Base-by-base conservation (phyloP, 2,888 invertebrate genomes). In the Acronicta leporina region DNA sequence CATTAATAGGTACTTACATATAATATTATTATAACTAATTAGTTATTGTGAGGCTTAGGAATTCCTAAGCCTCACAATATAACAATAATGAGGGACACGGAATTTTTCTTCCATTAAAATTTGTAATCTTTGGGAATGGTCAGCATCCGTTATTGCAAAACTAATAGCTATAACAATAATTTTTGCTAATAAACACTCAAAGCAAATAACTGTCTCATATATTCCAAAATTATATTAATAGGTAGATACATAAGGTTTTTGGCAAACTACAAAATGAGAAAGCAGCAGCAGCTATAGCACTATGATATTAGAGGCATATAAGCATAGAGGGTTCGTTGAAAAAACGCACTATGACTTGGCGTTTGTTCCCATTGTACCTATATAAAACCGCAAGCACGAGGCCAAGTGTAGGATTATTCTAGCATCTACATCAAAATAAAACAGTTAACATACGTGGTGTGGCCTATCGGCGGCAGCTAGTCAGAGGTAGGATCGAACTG, bases 401-500 rank as follows among this genome's bases (percentile, higher is more conserved):
- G 38, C n/a, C 38, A n/a, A 35, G 9, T 27, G 25, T 38, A 27
- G 1, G 16, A 47, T 7, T 35, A 15, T 20, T 35, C 11, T 9
- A 51, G 45, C 38, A 56, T 16, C 35, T 41, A 35, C 15, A 13
- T 20, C 8, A 25, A 38, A 11, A 46, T 10, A 49, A 9, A 50
- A 35, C 14, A 6, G 27, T 27, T 82, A 20, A 95, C 96, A 89
- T 93, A 96, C 95, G 96, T 95, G 92, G 96, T 96, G 95, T 93
- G 94, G 94, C 94, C 96, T 96, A 95, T 97, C 96, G 96, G 96
- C 96, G 95, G 97, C 96, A 97, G 97, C 97, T 98, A 98, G 98
- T 98, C 98, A 98, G 97, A 98, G 98, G 96, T 98, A 98, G 95
- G 98, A 98, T 95, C 98, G 97, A 94, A 98, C 98, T 93, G 98